These are phyloP conservation scores for Rhipidura dahli DNA, from an alignment of 2,113 vertebrate species.

Conservation along the genomic window DNA sequence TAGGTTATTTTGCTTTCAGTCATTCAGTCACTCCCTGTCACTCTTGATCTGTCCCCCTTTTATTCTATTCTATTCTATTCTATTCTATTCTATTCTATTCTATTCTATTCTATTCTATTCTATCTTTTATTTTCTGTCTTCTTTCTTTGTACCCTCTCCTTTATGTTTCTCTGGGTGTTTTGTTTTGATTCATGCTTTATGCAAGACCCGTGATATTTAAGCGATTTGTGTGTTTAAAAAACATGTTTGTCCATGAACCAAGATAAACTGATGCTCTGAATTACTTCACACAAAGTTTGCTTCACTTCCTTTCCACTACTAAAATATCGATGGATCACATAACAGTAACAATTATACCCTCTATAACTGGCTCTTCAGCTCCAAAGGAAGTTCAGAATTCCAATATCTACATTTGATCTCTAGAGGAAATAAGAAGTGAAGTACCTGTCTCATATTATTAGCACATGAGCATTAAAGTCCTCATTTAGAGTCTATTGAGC, in stretches of 20 bases:
- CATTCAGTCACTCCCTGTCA: background rate
- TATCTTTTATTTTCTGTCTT: background rate
- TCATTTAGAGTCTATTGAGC: background rate
- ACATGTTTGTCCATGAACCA: background rate
- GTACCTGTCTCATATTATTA: slow-evolving; percentile 49
- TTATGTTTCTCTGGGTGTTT: background rate
- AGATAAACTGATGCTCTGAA: background rate
- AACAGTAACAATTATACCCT: slow-evolving; percentile 9
- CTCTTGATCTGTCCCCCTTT: background rate
- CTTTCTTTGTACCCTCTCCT: background rate
- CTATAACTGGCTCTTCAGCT: slow-evolving; percentile 27
- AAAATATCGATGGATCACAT: slow-evolving; percentile 39
- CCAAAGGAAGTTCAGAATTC: slow-evolving; percentile 58
- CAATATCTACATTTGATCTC: slow-evolving; percentile 53
- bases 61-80: background rate
- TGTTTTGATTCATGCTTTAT: background rate
- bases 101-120: background rate
- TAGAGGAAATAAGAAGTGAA: slow-evolving; percentile 59
- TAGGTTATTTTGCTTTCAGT: background rate
- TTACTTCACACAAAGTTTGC: background rate
- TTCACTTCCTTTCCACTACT: slow-evolving; percentile 42
- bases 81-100: background rate
- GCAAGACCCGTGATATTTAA: background rate
- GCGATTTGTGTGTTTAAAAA: background rate
- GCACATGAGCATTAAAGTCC: slow-evolving; percentile 1